A percentile compares a stretch with the other conserved stretches of the same genome.
Evolutionary conservation across 2,113 vertebrate species (phyloP).

Genomic region (Ifrita kowaldi): DNA sequence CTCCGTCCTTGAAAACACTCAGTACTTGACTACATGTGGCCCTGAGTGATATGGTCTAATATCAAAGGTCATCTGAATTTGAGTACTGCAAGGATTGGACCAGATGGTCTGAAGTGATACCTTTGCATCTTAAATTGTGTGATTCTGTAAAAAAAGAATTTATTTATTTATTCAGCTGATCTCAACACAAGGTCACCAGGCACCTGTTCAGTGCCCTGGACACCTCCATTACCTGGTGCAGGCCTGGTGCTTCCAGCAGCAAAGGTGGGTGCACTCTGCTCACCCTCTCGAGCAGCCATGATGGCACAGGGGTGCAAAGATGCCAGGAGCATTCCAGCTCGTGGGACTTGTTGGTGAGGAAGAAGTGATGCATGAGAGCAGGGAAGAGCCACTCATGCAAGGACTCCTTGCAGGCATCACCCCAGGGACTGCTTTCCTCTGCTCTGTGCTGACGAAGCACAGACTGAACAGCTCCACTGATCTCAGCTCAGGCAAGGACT

Average conservation of each 20-base stretch:
- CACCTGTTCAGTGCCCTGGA: not conserved
- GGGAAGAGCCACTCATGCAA: not conserved
- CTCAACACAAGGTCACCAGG: not conserved
- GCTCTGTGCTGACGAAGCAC: not conserved
- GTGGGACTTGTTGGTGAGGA: not conserved
- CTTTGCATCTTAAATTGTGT: not conserved
- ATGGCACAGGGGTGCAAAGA: not conserved
- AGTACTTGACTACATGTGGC: not conserved
- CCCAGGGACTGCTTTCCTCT: not conserved
- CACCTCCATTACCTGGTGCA: not conserved
- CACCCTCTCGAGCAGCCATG: rapidly evolving
- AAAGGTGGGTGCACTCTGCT: not conserved
- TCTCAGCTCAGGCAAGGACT: not conserved
- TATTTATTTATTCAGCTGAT: not conserved
- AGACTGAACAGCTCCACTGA: not conserved
- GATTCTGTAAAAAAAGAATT: not conserved
- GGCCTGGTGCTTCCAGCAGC: not conserved
- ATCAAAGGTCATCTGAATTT: not conserved
- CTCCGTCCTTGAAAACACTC: not conserved
- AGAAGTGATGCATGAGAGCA: not conserved
- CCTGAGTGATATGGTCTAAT: not conserved
- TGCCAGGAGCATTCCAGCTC: not conserved
- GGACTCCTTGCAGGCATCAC: not conserved
- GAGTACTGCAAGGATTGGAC: not conserved
- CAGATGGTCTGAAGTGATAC: not conserved